These are phyloP conservation scores for Drosophila affinis DNA, from an alignment of 2,888 invertebrate species.

Conservation along the genomic window DNA sequence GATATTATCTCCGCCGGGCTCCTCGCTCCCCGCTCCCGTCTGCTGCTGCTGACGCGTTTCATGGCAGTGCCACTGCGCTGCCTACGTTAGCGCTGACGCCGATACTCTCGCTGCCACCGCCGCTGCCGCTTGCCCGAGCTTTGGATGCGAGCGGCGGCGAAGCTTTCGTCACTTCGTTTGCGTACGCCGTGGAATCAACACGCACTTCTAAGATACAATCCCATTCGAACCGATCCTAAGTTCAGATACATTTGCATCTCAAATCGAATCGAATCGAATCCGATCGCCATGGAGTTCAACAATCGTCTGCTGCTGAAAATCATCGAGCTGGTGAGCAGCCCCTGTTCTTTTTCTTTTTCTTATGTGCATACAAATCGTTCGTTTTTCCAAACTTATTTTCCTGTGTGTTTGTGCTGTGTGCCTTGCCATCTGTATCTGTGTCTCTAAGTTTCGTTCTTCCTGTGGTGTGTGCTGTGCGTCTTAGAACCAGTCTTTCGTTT, in stretches of 20 bases:
- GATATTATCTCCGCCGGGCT: background rate
- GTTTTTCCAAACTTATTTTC: constrained; percentile 13
- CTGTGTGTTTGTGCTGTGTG: background rate
- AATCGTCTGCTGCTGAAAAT: constrained; percentile 82
- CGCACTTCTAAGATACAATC: constrained; percentile 10
- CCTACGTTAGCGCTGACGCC: constrained; percentile 17
- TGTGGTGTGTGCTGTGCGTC: constrained; percentile 17
- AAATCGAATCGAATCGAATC: constrained; percentile 3
- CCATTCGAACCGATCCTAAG: constrained; percentile 6
- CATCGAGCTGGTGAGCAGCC: constrained; percentile 81
- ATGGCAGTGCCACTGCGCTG: constrained; percentile 3
- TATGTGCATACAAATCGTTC: too few species aligned
- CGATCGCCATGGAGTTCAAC: constrained; percentile 79
- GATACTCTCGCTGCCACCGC: background rate
- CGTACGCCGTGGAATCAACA: constrained; percentile 52
- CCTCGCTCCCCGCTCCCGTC: too few species aligned
- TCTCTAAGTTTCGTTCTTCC: constrained; percentile 7
- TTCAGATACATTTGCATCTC: constrained; percentile 18
- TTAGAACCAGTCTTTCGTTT: background rate
- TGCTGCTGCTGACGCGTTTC: background rate
- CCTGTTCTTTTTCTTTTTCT: background rate
- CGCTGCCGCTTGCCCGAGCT: constrained; percentile 36
- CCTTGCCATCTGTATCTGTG: background rate
- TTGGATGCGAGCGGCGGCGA: constrained; percentile 37
- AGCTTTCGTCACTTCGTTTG: constrained; percentile 53